Percentiles rank a stretch among this genome's conserved stretches.
phyloP scores from a whole-genome alignment of 1,140 invertebrate genomes.

The Aricia agestis region DNA sequence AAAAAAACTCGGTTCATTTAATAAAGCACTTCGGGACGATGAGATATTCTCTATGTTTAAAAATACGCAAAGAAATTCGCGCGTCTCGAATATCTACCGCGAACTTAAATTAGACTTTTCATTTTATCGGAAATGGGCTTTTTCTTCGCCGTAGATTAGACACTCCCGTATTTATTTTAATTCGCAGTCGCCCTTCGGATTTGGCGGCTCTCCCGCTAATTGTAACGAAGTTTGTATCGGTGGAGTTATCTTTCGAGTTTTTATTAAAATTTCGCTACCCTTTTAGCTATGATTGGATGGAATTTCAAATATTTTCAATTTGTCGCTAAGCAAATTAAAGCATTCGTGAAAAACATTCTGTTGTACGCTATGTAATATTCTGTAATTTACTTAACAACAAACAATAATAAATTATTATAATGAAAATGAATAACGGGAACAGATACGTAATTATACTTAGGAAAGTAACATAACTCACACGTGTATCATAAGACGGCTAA shows the following conservation, averaged over 20 bases:
- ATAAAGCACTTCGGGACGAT: slow-evolving; percentile 17
- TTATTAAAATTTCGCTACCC: neutral
- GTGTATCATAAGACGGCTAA: neutral
- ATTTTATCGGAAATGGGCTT: slow-evolving; percentile 17
- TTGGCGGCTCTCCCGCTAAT: neutral
- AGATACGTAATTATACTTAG: neutral
- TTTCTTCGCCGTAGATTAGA: slow-evolving; percentile 16
- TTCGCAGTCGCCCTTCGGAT: neutral
- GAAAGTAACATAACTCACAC: slow-evolving; percentile 3
- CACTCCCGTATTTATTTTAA: slow-evolving; percentile 21
- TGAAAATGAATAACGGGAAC: neutral
- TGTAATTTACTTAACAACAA: neutral
- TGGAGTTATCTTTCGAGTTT: slow-evolving; percentile 1
- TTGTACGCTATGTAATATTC: neutral
- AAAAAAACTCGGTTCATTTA: slow-evolving; percentile 9
- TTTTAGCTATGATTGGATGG: neutral
- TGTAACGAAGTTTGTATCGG: neutral
- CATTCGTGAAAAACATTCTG: too few relatives aligned
- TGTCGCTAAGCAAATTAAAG: too few relatives aligned
- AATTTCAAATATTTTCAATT: too few relatives aligned
- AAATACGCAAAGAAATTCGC: slow-evolving; percentile 18
- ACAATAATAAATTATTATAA: slow-evolving; percentile 4
- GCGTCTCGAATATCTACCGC: slow-evolving; percentile 19
- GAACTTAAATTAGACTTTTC: slow-evolving; percentile 22
- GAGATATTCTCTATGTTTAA: slow-evolving; percentile 18